Conservation (phyloP, 2,113 vertebrate species). For the Camelus bactrianus region DNA sequence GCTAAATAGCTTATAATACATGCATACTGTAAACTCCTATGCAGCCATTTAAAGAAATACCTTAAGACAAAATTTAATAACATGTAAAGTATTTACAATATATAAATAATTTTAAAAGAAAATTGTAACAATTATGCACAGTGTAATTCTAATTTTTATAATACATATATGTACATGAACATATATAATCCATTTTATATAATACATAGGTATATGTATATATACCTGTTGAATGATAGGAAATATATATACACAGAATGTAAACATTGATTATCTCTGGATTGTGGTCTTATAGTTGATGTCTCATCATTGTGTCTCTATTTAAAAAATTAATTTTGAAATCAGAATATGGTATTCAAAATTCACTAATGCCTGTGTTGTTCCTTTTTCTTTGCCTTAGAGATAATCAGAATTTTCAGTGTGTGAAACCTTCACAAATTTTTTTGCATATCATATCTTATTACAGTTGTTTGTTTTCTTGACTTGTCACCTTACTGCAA, state of each 20-base stretch:
- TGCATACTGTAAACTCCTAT: neutral
- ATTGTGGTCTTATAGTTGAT: neutral
- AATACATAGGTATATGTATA: neutral
- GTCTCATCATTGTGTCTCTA: neutral
- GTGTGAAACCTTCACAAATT: neutral
- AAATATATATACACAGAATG: neutral
- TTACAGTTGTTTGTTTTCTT: neutral
- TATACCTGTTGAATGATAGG: neutral
- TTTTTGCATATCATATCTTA: neutral
- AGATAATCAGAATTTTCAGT: neutral
- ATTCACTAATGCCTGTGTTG: neutral
- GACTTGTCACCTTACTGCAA: neutral
- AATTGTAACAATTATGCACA: neutral
- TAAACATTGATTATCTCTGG: neutral
- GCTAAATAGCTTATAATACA: neutral
- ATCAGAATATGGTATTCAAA: neutral
- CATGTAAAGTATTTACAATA: neutral
- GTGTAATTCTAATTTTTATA: neutral
- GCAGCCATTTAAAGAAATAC: neutral
- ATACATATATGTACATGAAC: neutral
- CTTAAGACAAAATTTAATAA: neutral
- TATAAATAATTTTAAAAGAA: neutral
- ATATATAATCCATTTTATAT: neutral
- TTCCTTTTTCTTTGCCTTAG: neutral
- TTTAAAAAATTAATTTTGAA: neutral